Base-by-base conservation (phyloP, 2,797 vertebrate species). In the Gallirallus australis region DNA sequence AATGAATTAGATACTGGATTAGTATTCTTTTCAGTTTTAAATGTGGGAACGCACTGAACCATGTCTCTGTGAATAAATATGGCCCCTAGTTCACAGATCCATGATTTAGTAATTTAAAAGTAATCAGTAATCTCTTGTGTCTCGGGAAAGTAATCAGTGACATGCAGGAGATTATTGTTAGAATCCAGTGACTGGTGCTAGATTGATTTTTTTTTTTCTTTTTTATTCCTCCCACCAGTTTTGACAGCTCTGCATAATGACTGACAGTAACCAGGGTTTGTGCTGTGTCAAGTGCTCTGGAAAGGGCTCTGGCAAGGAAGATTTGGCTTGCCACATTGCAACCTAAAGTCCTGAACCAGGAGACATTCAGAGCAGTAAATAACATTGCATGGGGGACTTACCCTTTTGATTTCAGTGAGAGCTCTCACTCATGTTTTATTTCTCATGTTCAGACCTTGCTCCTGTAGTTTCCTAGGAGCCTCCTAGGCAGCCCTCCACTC, bases 21-120 rank as follows among this genome's bases (percentile, higher is more conserved):
- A 70, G 11, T 60, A 91, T 91, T 68, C 28, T 77, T 70, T 85
- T 72, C 15, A 30, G 11, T 79, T 92, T 92, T 63, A 89, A 90
- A 68, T 60, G 17, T 39, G 15, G 6, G 1, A 14, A 66, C 35
- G 82, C 35, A 85, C 19, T 75, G 47, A 76, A 79, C 11, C 45
- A 66, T 6, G 5, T 53, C 10, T 63, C 69, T 64, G n/a, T 73
- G 73, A 89, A 90, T 47, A 89, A 90, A 66, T 66, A 70, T 39
- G 56, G 5, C 5, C 75, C 39, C 12, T n/a, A 28, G 54, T 70
- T 84, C 52, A 89, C 54, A 84, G 30, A 79, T 28, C 52, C 40
- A 45, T 53, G 39, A 24, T 69, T 90, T 82, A 64, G 71, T 80
- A 85, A 90, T 96, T 93, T 94, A 73, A 90, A 93, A 93, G 45